Evolutionary conservation across 2,113 vertebrate species (phyloP), one percentile per base, ranked within the genome.

Genomic region (Calonectris borealis): DNA sequence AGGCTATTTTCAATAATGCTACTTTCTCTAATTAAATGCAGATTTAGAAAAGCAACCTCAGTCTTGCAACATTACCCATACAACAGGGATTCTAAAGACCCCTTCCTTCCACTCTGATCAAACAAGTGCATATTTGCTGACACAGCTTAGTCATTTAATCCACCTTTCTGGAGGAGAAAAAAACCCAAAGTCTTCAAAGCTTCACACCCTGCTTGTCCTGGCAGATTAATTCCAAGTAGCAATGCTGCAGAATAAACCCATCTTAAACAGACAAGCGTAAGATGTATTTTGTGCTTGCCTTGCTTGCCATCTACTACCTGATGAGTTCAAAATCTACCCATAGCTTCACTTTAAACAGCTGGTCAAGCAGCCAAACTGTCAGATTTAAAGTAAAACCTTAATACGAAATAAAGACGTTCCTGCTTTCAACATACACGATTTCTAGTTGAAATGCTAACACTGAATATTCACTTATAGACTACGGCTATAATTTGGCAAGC

Each of bases 101-200:
- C 75, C 18, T 82, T 86, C 88, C 65, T 73, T 80, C 58, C 82
- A 29, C 55, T 48, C 85, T 78, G 32, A 85, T 61, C 89, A 90
- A 84, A 12, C 32, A 27, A 78, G 32, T 46, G 57, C 57, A 5
- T 73, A 52, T 96, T 96, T 86, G 64, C 73, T 91, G 93, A 81
- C 68, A 62, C 55, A 81, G 79, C 54, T 95, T 70, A 86, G 85
- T 12, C 44, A 51, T 36, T 83, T 93, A 95, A 96, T 93, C 90
- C 68, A 88, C 83, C 88, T 78, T 90, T 58, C 82, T 46, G 68
- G 9, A 72, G 22, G 15, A n/a, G 7, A 21, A 29, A 7, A 36
- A 86, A 65, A 25, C n/a, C n/a, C n/a, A n/a, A n/a, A 78, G 34
- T 10, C 83, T 86, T 80, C 84, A 93, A 83, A 96, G 93, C 93